Base-by-base conservation (phyloP, 2,888 invertebrate species). In the Drosophila limbata region DNA sequence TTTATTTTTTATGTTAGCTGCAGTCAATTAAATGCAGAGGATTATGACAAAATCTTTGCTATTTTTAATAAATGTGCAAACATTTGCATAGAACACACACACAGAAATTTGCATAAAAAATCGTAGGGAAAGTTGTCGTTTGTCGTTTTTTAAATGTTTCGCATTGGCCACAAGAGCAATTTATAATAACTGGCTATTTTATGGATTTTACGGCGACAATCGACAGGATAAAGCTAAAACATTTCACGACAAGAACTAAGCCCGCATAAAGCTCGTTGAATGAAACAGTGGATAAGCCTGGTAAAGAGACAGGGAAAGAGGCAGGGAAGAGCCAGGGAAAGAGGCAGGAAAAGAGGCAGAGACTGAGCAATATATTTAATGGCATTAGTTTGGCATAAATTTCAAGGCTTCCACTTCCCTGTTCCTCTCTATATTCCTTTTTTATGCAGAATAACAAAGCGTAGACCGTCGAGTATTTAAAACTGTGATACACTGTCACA, bases 1-100 rank as follows among this genome's bases (percentile, higher is more conserved):
- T 62, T 44, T 44, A 55, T 55, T 44, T 44, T 55, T 44, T 55
- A 33, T 69, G 69, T 71, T 83, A 80, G 84, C 67, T 78, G 69
- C 87, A 84, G 84, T 84, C 84, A 84, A 84, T 84, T 84, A 84
- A 84, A 87, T 80, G 73, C 87, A 72, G 56, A 45, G 84, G 87
- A 84, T 87, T 84, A 84, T 73, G 69, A 56, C 69, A 73, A 80
- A 84, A 73, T 78, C 68, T 76, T 74, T 78, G 64, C 56, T 70
- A 70, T 84, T 84, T 87, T 84, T 82, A 73, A 84, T 84, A 80
- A 87, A 82, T 87, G 76, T 62, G 59, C 77, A 81, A 86, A 84
- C 69, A 84, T 84, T 84, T 87, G 68, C 70, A 79, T 75, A 77
- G 64, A 55, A 51, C 28, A 33, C 25, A 50, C 39, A 61, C 6